Conservation (phyloP, 2,797 vertebrate species). For the Dryobates pubescens region DNA sequence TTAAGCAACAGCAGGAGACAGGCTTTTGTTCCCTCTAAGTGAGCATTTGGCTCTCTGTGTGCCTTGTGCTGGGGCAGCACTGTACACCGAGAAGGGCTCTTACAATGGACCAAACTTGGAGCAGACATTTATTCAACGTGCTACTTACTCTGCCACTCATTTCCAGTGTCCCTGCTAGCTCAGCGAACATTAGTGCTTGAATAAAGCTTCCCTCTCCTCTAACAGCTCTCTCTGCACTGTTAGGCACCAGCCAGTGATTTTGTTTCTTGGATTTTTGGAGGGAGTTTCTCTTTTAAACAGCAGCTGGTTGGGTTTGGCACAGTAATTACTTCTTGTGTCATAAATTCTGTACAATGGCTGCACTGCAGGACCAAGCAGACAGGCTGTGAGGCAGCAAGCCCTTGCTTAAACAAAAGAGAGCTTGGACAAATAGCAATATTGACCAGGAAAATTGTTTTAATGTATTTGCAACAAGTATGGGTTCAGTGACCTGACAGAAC, state of each 20-base stretch:
- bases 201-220: neutral
- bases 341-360: neutral
- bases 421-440: neutral
- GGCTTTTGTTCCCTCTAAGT: slow-evolving; percentile 34
- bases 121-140: neutral
- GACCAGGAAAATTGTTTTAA: neutral
- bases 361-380: neutral
- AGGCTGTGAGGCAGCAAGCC: neutral
- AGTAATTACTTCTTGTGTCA: slow-evolving; percentile 9
- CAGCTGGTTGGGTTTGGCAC: slow-evolving; percentile 19
- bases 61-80: neutral
- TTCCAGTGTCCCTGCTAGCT: neutral
- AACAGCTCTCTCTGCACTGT: neutral
- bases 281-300: neutral
- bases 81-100: neutral
- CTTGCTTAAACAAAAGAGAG: neutral
- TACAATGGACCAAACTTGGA: neutral
- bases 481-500: neutral
- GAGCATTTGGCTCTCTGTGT: slow-evolving; percentile 37
- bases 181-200: neutral
- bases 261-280: neutral
- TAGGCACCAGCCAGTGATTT: neutral
- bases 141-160: neutral
- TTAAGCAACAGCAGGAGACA: slow-evolving; percentile 49
- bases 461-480: neutral